Evolutionary conservation across 2,888 invertebrate species (phyloP), one percentile per base, ranked within the genome.

Genomic region (Pyrocoelia pectoralis): DNA sequence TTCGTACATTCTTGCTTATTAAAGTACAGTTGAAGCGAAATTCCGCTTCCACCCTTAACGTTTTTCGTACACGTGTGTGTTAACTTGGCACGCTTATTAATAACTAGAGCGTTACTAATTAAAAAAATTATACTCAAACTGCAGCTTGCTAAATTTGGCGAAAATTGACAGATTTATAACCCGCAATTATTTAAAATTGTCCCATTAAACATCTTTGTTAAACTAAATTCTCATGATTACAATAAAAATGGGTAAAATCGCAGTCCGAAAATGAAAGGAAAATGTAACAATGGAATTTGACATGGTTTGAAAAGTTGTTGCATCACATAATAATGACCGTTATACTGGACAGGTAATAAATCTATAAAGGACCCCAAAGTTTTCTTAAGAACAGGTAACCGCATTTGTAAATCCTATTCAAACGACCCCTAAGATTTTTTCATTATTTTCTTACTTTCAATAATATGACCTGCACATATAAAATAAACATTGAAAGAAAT

Each of bases 341-440:
- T 64, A 64, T 38, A 55, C 64, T 56, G 64, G 64, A 64, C 64
- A 64, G 64, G 64, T 64, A 64, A 64, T 64, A 64, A 64, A 64
- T 64, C 64, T 59, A 59, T 56, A 33, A 55, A 59, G 54, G 51
- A 55, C 57, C 64, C 57, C 24, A 63, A 63, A 53, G 64, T 59
- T 64, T 64, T 59, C 64, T 64, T 64, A 64, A 64, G 64, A 59
- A 64, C 64, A 64, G 64, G 64, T 64, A 64, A 64, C 64, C 64
- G 54, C 64, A 64, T 64, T 64, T 64, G 59, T 64, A 56, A 33
- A 49, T 50, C 24, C 55, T 52, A 64, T 64, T 64, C 59, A 63
- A 59, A 33, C 55, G 18, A 61, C 58, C 64, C 64, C 64, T 59
- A 64, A 64, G 64, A 58, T 50, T 59, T 64, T 24, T 24, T n/a